These are phyloP conservation scores for Argopecten irradians DNA, from an alignment of 1,140 invertebrate genomes.

Conservation along the genomic window DNA sequence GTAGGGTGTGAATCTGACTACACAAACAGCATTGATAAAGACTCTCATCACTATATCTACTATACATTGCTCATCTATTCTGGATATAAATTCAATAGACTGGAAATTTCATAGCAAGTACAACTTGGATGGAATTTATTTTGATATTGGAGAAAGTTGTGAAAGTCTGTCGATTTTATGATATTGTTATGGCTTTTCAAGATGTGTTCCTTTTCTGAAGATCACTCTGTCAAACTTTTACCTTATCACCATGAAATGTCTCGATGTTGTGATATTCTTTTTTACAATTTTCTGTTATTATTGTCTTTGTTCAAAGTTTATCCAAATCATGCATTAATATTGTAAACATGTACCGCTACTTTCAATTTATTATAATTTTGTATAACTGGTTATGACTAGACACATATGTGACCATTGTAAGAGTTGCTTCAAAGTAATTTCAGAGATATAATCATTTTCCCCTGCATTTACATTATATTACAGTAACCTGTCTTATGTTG, in stretches of 20 bases:
- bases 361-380: background rate
- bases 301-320: background rate
- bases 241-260: background rate
- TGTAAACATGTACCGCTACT: background rate
- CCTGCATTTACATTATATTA: background rate
- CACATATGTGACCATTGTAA: background rate
- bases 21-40: background rate
- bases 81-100: too few relatives aligned
- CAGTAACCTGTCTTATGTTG: background rate
- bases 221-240: too few relatives aligned
- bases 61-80: background rate
- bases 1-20: background rate
- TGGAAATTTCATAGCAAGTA: too few relatives aligned
- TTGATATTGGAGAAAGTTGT: too few relatives aligned
- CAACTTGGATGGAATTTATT: too few relatives aligned
- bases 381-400: background rate
- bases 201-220: too few relatives aligned
- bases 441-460: background rate
- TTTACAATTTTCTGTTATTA: background rate
- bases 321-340: background rate
- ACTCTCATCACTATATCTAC: background rate
- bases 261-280: conserved; percentile 5
- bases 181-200: too few relatives aligned
- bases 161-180: too few relatives aligned
- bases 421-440: background rate